Percentiles rank a stretch among this genome's conserved stretches.
These are phyloP conservation scores for Epinephelus cyanopodus DNA, from an alignment of 2,113 vertebrate genomes.

Conservation along the genomic window DNA sequence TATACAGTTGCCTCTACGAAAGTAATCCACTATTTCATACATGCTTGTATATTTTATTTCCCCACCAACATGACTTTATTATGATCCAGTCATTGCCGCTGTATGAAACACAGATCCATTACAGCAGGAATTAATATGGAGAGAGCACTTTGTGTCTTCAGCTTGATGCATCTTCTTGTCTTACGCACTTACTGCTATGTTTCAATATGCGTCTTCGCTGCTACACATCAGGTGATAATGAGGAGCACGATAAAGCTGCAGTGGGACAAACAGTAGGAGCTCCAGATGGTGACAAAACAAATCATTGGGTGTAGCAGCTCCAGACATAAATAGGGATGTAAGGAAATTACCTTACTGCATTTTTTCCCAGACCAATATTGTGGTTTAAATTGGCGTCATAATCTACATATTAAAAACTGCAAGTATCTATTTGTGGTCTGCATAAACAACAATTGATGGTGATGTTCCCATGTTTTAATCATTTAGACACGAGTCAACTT, in stretches of 20 bases:
- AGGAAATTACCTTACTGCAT: not conserved
- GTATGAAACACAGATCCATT: not conserved
- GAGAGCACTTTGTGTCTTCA: not conserved
- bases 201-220: slow-evolving; percentile 19
- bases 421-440: not conserved
- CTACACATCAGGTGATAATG: not conserved
- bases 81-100: not conserved
- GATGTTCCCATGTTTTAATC: not conserved
- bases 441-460: not conserved
- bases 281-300: not conserved
- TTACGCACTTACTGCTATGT: not conserved
- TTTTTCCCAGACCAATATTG: not conserved
- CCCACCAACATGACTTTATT: not conserved
- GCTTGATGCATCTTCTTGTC: not conserved
- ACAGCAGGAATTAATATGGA: not conserved
- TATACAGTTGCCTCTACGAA: not conserved
- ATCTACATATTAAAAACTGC: not conserved
- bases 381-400: not conserved
- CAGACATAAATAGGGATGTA: not conserved
- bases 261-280: not conserved
- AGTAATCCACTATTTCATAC: not conserved
- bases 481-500: not conserved
- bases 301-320: not conserved
- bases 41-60: not conserved
- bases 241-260: not conserved